Evolutionary conservation across 2,113 vertebrate genomes (phyloP), one percentile per base, ranked within the genome.

Genomic region (Cyphomyrus discorhynchus): DNA sequence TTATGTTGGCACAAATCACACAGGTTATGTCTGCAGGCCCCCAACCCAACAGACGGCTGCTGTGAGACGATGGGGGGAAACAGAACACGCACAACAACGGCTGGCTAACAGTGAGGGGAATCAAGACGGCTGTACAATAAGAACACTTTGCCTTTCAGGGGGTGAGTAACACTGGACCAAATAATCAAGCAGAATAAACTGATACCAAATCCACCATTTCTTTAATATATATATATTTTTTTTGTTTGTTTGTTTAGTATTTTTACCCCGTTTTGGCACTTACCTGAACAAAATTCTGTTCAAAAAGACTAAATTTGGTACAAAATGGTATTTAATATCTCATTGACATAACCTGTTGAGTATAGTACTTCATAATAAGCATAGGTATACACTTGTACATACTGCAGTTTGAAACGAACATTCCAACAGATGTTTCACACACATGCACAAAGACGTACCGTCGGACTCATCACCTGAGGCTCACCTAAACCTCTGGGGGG

Each of bases 351-450:
- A 96, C 94, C 96, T 91, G 95, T 94, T 96, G 95, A 96, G 96
- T 97, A 96, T 95, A 96, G 95, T 96, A 97, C 94, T 88, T 94
- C 93, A 96, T 95, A 96, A 94, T 95, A 94, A 96, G 96, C 96
- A 97, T 97, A 96, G 96, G 97, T 97, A 97, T 98, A 98, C 98
- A 98, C 95, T 96, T 95, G 96, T 97, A 98, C 94, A 94, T 93
- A 96, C 95, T 95, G 94, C 95, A 96, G 94, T 96, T 96, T 95
- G 93, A 96, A 95, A 96, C 94, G 95, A 97, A 98, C 98, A 98
- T 99, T 99, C 97, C 97, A 95, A 96, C 96, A 95, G 95, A 97
- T 97, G 97, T 97, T 96, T 96, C 96, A 97, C 97, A 95, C 95
- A 97, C 98, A 99, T 98, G 97, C 98, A 97, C 96, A 94, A 96